Percentiles rank a stretch among this genome's conserved stretches.
Evolutionary conservation across 2,797 vertebrate genomes (phyloP).

Genomic region (Lateolabrax maculatus): DNA sequence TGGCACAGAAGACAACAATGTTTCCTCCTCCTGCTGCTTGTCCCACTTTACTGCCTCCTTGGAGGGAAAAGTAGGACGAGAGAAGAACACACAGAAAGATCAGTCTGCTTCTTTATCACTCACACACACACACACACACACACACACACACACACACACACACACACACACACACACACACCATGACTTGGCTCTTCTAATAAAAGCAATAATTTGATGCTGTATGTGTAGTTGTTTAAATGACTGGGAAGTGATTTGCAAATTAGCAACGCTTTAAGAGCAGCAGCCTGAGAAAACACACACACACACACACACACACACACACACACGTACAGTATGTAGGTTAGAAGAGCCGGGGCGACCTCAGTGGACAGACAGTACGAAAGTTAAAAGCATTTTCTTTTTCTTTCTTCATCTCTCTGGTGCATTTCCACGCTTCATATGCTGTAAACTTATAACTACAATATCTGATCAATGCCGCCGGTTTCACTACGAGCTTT

Average conservation of each 20-base stretch:
- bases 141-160: conserved; percentile 11
- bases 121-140: conserved; percentile 8
- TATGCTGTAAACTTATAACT: not conserved
- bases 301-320: not conserved
- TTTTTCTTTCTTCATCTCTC: not conserved
- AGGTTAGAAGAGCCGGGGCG: not conserved
- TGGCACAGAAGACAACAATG: not conserved
- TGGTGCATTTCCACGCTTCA: not conserved
- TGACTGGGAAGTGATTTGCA: not conserved
- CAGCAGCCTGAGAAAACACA: not conserved
- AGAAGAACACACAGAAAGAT: conserved; percentile 46
- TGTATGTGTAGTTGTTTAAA: not conserved
- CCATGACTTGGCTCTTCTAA: not conserved
- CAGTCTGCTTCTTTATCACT: conserved; percentile 7
- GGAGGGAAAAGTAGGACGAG: conserved; percentile 48
- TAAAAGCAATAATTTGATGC: conserved; percentile 6
- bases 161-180: not conserved
- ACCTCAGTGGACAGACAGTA: not conserved
- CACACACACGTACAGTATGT: not conserved
- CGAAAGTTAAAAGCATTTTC: not conserved
- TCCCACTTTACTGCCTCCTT: conserved; percentile 34
- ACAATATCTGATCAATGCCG: too few species aligned
- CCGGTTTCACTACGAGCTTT: too few species aligned
- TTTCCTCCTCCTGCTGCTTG: not conserved
- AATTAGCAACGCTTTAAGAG: not conserved